Evolutionary conservation across 2,797 vertebrate genomes (phyloP).

Genomic region (Triplophysa yarkandensis): DNA sequence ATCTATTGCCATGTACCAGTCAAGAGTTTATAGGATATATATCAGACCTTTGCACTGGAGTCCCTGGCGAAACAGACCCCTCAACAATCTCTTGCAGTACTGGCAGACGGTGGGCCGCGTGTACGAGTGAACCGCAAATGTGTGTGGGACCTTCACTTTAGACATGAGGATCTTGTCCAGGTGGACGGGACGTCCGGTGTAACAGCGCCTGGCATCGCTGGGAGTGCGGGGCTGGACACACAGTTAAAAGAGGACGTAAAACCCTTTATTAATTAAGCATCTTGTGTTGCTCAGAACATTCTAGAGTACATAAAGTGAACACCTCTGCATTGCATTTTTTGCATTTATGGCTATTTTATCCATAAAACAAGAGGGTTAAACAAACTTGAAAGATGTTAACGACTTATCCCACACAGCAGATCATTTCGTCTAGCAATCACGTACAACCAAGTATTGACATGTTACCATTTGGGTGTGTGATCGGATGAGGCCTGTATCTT

Average conservation of each 20-base stretch:
- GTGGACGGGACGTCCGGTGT: constrained; percentile 88
- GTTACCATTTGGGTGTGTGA: constrained; percentile 78
- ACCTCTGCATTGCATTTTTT: too few species aligned
- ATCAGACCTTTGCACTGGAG: constrained; percentile 90
- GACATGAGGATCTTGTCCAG: constrained; percentile 89
- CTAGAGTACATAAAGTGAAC: too few species aligned
- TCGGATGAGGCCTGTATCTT: constrained; percentile 76
- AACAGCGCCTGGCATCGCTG: constrained; percentile 79
- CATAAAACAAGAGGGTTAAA: neutral
- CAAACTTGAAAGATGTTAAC: neutral
- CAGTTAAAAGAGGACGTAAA: neutral
- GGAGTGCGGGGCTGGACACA: constrained; percentile 72
- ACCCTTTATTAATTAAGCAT: neutral
- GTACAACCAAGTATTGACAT: too few species aligned
- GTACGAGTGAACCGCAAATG: constrained; percentile 91
- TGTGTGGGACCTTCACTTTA: constrained; percentile 93
- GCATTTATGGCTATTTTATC: neutral
- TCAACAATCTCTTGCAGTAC: constrained; percentile 89
- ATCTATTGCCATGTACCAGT: neutral
- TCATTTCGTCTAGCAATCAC: too few species aligned
- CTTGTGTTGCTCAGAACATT: too few species aligned
- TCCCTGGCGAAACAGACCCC: constrained; percentile 90
- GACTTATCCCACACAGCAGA: neutral
- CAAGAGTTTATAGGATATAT: neutral
- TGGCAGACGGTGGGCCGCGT: constrained; percentile 91